Base-by-base conservation (phyloP, 2,888 invertebrate species). In the Macaria notata region DNA sequence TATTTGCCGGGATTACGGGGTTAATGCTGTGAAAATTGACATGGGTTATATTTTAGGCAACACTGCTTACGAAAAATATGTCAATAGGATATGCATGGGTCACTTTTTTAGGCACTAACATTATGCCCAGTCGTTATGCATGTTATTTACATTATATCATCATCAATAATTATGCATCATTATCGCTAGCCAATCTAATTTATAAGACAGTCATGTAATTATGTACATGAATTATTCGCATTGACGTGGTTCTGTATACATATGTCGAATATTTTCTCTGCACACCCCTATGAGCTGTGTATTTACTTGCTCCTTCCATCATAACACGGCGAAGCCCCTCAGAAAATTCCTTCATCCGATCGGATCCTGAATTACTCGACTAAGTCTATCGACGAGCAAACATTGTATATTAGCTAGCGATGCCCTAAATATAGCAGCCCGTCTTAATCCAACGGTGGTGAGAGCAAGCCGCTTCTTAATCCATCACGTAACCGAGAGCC, bases 401-500 rank as follows among this genome's bases (percentile, higher is more conserved):
- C 85, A 84, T 85, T 88, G 86, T 88, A 83, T 87, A 87, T 88
- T 86, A 87, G 83, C 81, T 70, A 66, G 79, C 79, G 81, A 84
- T 88, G 84, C 82, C 83, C 86, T 84, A 86, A 91, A 88, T 87
- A 89, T 88, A 83, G 76, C 83, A 82, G 76, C 78, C 79, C 76
- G 66, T 83, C 87, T 84, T 89, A 90, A 90, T 90, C 90, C 87
- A 73, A 64, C 79, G 82, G 83, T 79, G 85, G 84, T 80, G 84
- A 85, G 83, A 85, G 81, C 83, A 82, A 84, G 85, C 78, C 82
- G 77, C 82, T 83, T 83, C 88, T 90, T 92, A 92, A 92, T 92
- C 92, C 91, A 90, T 92, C 92, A 92, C 92, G 92, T 92, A 92
- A 91, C 88, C 84, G 85, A 84, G 84, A 86, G 85, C 86, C 90